phyloP scores from a whole-genome alignment of 2,797 vertebrate genomes.

The Chelon auratus region DNA sequence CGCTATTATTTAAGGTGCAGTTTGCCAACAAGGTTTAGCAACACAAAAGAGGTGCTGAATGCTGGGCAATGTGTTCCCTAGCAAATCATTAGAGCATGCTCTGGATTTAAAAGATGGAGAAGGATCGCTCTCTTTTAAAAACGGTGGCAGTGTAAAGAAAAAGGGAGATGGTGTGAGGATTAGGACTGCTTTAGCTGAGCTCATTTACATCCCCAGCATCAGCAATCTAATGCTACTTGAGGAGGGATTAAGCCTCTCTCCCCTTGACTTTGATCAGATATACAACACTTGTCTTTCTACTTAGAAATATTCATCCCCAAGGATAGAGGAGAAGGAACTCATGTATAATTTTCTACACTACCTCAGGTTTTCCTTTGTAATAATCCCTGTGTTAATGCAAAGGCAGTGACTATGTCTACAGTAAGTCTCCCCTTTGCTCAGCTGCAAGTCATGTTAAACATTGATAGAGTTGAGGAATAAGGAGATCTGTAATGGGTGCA shows the following conservation, averaged over 20 bases:
- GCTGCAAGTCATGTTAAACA: conserved; percentile 59
- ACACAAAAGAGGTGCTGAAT: conserved; percentile 57
- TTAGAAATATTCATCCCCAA: conserved; percentile 75
- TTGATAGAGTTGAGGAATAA: conserved; percentile 37
- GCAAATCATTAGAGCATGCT: conserved; percentile 69
- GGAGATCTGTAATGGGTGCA: conserved; percentile 26
- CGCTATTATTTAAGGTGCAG: conserved; percentile 38
- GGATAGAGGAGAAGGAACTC: conserved; percentile 63
- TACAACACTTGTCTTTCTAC: conserved; percentile 80
- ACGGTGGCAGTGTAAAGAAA: conserved; percentile 40
- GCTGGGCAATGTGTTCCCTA: conserved; percentile 49
- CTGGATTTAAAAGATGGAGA: conserved; percentile 57
- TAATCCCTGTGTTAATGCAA: conserved; percentile 65
- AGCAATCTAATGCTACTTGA: conserved; percentile 81
- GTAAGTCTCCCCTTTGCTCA: conserved; percentile 55
- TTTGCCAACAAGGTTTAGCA: conserved; percentile 59
- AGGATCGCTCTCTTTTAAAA: conserved; percentile 61
- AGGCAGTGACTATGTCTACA: conserved; percentile 53
- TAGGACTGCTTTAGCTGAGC: conserved; percentile 77
- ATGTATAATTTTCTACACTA: conserved; percentile 70
- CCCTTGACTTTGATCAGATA: conserved; percentile 83
- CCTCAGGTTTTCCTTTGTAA: conserved; percentile 71
- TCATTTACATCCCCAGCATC: conserved; percentile 82
- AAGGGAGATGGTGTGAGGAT: conserved; percentile 76
- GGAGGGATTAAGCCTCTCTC: conserved; percentile 79